Percentiles rank a stretch among this genome's conserved stretches.
Evolutionary conservation across 2,113 vertebrate genomes (phyloP).

Genomic region (Bombycilla garrulus): DNA sequence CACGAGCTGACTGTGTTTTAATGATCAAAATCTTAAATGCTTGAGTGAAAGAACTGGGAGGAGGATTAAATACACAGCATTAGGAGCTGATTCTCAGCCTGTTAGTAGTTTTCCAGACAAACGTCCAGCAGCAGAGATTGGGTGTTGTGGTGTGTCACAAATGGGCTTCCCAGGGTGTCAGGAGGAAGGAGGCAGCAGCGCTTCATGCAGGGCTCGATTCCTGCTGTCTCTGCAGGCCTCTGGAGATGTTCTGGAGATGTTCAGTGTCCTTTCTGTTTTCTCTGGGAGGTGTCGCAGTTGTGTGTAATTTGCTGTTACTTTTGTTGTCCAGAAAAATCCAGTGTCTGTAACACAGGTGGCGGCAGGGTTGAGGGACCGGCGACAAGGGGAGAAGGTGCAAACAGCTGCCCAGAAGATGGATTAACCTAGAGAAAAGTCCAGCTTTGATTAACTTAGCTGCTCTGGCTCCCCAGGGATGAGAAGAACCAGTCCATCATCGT

Average conservation of each 20-base stretch:
- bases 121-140: background rate
- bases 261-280: background rate
- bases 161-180: background rate
- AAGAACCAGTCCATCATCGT: constrained; percentile 98
- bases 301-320: accelerated
- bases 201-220: background rate
- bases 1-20: accelerated
- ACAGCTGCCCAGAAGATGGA: accelerated
- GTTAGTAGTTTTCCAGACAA: background rate
- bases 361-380: accelerated
- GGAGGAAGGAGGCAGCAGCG: background rate
- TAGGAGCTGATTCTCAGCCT: background rate
- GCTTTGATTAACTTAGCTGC: background rate
- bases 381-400: accelerated
- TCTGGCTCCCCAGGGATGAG: constrained; percentile 81
- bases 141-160: accelerated
- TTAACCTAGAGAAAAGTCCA: background rate
- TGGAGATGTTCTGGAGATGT: background rate
- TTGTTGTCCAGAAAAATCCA: background rate
- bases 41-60: background rate
- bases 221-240: accelerated
- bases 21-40: background rate
- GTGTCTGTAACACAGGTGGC: accelerated
- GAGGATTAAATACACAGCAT: background rate
- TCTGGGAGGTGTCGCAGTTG: too few species aligned